Evolutionary conservation across 2,797 vertebrate species (phyloP).

Genomic region (Sebastes vulpes): DNA sequence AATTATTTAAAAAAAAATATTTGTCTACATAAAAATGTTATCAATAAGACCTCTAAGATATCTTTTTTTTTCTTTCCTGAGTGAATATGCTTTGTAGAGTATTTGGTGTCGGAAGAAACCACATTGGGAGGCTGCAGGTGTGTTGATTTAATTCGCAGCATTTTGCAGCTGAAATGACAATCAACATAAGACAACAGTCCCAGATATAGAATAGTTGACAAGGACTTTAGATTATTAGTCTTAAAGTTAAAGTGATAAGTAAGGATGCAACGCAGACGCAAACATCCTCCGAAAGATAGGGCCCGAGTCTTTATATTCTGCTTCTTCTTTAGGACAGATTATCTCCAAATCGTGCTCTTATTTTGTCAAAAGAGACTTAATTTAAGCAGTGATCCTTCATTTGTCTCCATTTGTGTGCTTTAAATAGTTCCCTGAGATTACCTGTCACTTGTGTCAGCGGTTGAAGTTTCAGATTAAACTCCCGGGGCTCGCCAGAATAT

Average conservation of each 20-base stretch:
- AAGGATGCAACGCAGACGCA: neutral
- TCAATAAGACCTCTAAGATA: no score
- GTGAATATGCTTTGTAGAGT: neutral
- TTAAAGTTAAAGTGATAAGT: no score
- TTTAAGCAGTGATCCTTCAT: neutral
- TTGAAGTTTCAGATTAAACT: slow-evolving; percentile 36
- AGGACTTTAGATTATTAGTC: no score
- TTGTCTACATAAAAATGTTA: no score
- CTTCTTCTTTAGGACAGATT: neutral
- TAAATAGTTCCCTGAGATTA: slow-evolving; percentile 28
- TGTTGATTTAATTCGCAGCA: no score
- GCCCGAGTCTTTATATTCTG: neutral
- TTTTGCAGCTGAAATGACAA: no score
- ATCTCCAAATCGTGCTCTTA: neutral
- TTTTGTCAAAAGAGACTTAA: neutral
- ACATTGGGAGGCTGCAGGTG: no score
- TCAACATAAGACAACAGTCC: no score
- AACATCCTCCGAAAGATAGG: neutral
- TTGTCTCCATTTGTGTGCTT: slow-evolving; percentile 5
- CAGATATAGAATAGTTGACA: no score
- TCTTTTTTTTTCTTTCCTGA: no score
- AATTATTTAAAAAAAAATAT: no score
- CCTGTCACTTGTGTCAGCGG: slow-evolving; percentile 37
- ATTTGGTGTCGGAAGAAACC: no score
- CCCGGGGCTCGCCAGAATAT: neutral